phyloP scores from a whole-genome alignment of 1,140 invertebrate species.

The Drosophila sp. region DNA sequence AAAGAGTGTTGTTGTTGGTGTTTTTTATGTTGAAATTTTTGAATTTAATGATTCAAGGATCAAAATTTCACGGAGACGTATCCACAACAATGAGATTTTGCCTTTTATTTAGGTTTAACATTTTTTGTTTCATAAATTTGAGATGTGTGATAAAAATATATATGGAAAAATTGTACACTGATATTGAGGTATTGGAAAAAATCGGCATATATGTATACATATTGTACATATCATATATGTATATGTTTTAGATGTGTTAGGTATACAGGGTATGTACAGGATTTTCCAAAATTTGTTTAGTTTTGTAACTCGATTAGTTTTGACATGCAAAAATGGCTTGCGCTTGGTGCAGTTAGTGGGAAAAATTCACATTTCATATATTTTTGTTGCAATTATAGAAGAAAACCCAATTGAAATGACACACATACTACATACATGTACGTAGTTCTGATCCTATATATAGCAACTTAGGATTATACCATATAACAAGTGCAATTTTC shows the following conservation, averaged over 20 bases:
- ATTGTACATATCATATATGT: conserved; percentile 44
- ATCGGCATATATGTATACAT: conserved; percentile 71
- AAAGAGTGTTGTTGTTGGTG: conserved; percentile 1
- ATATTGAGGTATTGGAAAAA: conserved; percentile 82
- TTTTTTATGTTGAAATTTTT: conserved; percentile 40
- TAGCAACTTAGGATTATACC: conserved; percentile 58
- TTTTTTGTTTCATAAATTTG: conserved; percentile 50
- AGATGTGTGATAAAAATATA: conserved; percentile 68
- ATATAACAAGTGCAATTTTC: conserved; percentile 71
- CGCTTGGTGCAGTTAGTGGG: conserved; percentile 76
- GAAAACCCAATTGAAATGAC: conserved; percentile 9
- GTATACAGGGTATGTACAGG: conserved; percentile 63
- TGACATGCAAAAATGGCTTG: conserved; percentile 78
- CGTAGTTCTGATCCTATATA: conserved; percentile 48
- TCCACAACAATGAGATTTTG: conserved; percentile 76
- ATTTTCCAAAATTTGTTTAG: conserved; percentile 41
- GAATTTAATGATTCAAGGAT: conserved; percentile 29
- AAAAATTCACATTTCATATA: conserved; percentile 53
- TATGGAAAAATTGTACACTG: conserved; percentile 82
- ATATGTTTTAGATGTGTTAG: conserved; percentile 26
- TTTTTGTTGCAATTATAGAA: conserved; percentile 43
- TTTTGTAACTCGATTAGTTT: conserved; percentile 61
- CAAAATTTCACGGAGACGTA: conserved; percentile 29
- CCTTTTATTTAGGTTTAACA: conserved; percentile 17
- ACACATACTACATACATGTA: conserved; percentile 7